Percentiles rank a stretch among this genome's conserved stretches.
phyloP scores from a whole-genome alignment of 2,113 vertebrate genomes.

The Esox niger region DNA sequence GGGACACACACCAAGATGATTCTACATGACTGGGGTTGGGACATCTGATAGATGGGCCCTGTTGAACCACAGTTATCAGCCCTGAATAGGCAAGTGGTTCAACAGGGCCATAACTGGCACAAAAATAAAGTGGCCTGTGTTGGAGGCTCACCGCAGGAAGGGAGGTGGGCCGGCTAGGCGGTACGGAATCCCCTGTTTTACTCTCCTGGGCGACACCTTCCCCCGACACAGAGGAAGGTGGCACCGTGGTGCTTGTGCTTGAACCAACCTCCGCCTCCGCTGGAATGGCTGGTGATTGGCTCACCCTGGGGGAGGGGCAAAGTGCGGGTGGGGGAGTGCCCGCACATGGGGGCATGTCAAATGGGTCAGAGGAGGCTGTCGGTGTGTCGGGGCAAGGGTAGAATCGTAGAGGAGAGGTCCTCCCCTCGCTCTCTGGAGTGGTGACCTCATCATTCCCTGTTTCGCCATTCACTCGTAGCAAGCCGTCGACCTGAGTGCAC shows the following conservation, averaged over 20 bases:
- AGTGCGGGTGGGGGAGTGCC: background rate
- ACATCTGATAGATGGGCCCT: too few relatives aligned
- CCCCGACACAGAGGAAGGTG: background rate
- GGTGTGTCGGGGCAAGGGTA: conserved; percentile 49
- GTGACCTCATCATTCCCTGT: conserved; percentile 45
- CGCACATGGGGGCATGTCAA: conserved; percentile 1
- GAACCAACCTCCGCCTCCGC: background rate
- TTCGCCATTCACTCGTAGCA: conserved; percentile 80
- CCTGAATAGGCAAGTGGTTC: too few relatives aligned
- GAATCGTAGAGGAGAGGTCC: conserved; percentile 55
- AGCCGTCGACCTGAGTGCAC: conserved; percentile 76
- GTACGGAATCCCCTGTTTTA: conserved; percentile 13
- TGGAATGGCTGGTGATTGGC: background rate
- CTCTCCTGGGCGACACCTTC: conserved; percentile 16
- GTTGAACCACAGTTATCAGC: too few relatives aligned
- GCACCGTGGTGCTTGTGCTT: background rate
- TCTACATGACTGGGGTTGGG: too few relatives aligned
- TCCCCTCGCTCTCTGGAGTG: conserved; percentile 61
- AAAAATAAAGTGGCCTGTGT: background rate
- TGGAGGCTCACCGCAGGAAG: conserved; percentile 57
- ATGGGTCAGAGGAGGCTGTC: background rate
- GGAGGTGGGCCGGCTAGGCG: conserved; percentile 55
- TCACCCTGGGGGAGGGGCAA: background rate
- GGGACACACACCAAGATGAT: background rate
- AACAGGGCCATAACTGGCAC: too few relatives aligned